Evolutionary conservation across 2,888 invertebrate species (phyloP).

Genomic region (Synergus itoensis): DNA sequence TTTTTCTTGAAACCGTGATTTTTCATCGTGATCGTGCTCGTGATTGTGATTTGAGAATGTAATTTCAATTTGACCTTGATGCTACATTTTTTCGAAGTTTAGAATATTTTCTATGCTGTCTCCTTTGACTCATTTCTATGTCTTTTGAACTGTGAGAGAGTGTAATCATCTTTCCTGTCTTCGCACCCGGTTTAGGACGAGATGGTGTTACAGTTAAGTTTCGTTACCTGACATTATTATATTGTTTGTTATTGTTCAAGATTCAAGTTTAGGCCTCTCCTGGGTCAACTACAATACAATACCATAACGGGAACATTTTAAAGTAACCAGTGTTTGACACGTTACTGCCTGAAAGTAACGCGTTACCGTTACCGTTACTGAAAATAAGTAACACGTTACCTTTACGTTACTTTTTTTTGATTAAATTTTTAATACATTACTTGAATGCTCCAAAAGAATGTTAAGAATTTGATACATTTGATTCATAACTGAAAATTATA

Average conservation of each 20-base stretch:
- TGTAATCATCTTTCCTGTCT: not conserved
- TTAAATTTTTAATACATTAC: no score
- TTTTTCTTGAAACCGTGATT: not conserved
- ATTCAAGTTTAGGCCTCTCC: not conserved
- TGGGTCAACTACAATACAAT: not conserved
- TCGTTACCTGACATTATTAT: not conserved
- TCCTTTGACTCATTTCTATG: not conserved
- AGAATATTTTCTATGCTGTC: not conserved
- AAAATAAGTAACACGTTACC: no score
- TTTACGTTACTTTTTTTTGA: no score
- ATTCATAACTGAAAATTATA: no score
- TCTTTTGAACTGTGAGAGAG: not conserved
- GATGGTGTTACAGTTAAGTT: constrained; percentile 39
- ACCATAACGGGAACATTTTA: not conserved
- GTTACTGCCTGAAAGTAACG: no score
- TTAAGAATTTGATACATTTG: no score
- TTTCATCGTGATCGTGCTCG: not conserved
- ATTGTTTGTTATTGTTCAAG: not conserved
- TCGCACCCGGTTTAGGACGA: not conserved
- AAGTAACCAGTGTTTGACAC: no score
- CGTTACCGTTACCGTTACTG: no score
- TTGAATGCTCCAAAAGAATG: no score
- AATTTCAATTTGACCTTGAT: not conserved
- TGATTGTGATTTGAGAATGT: not conserved
- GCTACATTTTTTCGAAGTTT: not conserved